phyloP scores from a whole-genome alignment of 2,797 vertebrate species.

The Dryobates pubescens region DNA sequence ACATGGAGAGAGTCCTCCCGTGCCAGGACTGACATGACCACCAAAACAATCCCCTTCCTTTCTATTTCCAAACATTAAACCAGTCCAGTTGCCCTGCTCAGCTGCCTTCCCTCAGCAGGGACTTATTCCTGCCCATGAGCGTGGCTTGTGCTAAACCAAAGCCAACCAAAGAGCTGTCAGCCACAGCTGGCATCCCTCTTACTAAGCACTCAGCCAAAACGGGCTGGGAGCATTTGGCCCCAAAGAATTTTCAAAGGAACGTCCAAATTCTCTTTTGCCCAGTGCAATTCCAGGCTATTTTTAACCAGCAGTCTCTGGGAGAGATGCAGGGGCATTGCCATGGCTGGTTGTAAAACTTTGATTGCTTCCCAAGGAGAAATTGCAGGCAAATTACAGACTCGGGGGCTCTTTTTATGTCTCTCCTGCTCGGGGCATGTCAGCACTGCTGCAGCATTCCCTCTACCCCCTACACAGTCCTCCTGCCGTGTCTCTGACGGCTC shows the following conservation, averaged over 20 bases:
- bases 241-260: slow-evolving; percentile 15
- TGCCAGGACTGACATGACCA: neutral
- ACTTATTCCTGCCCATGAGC: neutral
- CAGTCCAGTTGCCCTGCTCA: accelerated
- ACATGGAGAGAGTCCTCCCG: neutral
- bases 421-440: slow-evolving; percentile 18
- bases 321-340: neutral
- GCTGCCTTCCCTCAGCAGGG: neutral
- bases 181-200: neutral
- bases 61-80: neutral
- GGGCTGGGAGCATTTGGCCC: neutral
- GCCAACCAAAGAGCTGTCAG: accelerated
- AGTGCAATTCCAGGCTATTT: slow-evolving; percentile 23
- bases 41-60: neutral
- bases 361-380: slow-evolving; percentile 60
- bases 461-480: neutral
- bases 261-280: neutral
- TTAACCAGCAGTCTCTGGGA: slow-evolving; percentile 29
- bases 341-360: slow-evolving; percentile 2
- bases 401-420: neutral
- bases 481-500: accelerated
- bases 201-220: neutral
- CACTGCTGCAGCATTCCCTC: slow-evolving; percentile 14
- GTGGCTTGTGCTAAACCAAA: neutral
- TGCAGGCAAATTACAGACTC: slow-evolving; percentile 60